Evolutionary conservation across 2,113 vertebrate genomes (phyloP).

Genomic region (Ammodytes marinus): DNA sequence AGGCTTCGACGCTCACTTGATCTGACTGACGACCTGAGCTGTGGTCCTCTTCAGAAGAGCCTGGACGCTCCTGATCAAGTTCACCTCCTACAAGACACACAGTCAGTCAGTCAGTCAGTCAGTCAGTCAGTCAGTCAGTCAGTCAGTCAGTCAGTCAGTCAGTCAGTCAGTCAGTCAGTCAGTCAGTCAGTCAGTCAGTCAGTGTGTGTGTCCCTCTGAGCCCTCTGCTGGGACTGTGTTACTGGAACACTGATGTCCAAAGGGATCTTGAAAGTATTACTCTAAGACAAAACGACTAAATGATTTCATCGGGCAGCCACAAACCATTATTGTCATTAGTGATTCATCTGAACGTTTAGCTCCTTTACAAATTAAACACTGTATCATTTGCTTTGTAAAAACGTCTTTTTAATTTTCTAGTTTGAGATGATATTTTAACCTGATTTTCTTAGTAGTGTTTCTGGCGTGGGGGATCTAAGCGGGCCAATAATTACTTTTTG

Average conservation of each 20-base stretch:
- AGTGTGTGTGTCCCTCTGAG: not conserved
- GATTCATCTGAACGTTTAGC: not conserved
- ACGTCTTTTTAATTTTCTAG: too few species aligned
- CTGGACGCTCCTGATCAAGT: slow-evolving; percentile 91
- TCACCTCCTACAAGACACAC: slow-evolving; percentile 87
- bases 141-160: not conserved
- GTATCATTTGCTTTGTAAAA: too few species aligned
- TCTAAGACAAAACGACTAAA: not conserved
- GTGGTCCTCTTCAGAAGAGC: slow-evolving; percentile 92
- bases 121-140: too few species aligned
- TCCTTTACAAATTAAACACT: too few species aligned
- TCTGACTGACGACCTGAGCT: slow-evolving; percentile 88
- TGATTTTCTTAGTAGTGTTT: too few species aligned
- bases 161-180: not conserved
- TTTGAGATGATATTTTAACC: too few species aligned
- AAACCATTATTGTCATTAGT: not conserved
- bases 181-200: too few species aligned
- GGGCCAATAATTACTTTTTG: too few species aligned
- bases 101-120: not conserved
- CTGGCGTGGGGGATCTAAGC: too few species aligned
- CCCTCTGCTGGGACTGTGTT: slow-evolving; percentile 11
- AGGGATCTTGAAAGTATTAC: not conserved
- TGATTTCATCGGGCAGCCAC: not conserved
- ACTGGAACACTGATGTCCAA: not conserved
- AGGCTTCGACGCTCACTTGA: slow-evolving; percentile 82